Base-by-base conservation (phyloP, 1,140 invertebrate genomes). In the Acromyrmex heyeri region DNA sequence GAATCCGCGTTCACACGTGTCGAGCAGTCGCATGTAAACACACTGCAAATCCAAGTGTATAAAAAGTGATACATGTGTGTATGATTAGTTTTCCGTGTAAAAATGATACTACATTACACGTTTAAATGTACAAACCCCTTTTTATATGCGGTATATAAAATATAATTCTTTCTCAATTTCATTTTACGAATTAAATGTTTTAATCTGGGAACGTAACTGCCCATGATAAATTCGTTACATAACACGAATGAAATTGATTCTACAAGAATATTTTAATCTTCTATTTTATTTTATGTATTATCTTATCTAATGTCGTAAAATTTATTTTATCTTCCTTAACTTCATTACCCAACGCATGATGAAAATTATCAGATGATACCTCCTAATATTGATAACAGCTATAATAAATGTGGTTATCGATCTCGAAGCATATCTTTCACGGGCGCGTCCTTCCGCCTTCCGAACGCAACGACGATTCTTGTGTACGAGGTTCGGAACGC, bases 1-100 rank as follows among this genome's bases (percentile, higher is more conserved):
- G 53, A 87, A 73, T 64, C 79, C 86, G 78, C 83, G 67, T 64
- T 55, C 82, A 91, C 90, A 91, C 76, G 72, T 93, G 92, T 83
- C 82, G 81, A 62, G 82, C 92, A 93, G 89, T 65, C 67, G 81
- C 30, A 44, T 44, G 2, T 44, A 44, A 44, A 44, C 38, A 44
- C 38, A 44, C 38, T 44, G 8, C 38, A 44, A 38, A 44, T 44
- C 38, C 38, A 44, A 44, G 10, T 44, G 2, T 44, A 44, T 44
- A 44, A 44, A 44, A 44, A 44, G 38, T 44, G 38, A 44, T 44
- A 3, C 38, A 44, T 10, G 10, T 44, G 38, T 38, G 34, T 38
- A 38, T 38, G 7, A 38, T 44, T 44, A 44, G 38, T 44, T 44
- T 44, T 44, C 8, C 10, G 10, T 44, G 1, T 10, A 3, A 44